A percentile compares a stretch with the other conserved stretches of the same genome.
phyloP scores from a whole-genome alignment of 2,888 invertebrate species.

The Helleia helle region DNA sequence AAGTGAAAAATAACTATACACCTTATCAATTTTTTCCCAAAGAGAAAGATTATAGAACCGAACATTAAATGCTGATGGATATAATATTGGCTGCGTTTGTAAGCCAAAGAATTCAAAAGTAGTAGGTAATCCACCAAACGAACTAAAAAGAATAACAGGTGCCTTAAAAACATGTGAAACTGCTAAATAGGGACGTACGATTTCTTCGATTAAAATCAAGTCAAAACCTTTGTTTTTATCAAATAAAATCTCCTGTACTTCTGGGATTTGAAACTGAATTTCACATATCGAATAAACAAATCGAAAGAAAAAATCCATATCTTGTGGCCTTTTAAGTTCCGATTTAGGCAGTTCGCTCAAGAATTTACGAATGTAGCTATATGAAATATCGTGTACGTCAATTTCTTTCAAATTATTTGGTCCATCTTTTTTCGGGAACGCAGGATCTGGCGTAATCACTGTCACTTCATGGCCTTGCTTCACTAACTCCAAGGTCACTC shows the following conservation, averaged over 20 bases:
- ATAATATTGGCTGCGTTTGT: constrained; percentile 1
- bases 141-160: constrained; percentile 4
- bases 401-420: constrained; percentile 45
- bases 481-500: constrained; percentile 40
- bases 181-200: not conserved
- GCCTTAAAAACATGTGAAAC: constrained; percentile 1
- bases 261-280: not conserved
- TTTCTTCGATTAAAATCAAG: constrained; percentile 4
- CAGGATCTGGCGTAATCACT: constrained; percentile 46
- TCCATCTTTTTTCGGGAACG: constrained; percentile 26
- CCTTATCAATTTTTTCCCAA: not conserved
- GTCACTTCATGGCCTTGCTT: constrained; percentile 52
- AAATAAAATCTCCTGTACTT: not conserved
- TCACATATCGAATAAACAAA: not conserved
- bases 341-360: not conserved
- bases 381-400: constrained; percentile 32
- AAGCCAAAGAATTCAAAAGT: constrained; percentile 1
- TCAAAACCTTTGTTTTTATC: not conserved
- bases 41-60: constrained; percentile 1
- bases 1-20: not conserved
- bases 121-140: not conserved
- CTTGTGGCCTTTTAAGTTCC: not conserved
- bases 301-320: not conserved
- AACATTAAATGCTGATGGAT: not conserved
- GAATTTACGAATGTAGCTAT: constrained; percentile 11